phyloP scores from a whole-genome alignment of 2,888 invertebrate species.

The Mamestra brassicae region DNA sequence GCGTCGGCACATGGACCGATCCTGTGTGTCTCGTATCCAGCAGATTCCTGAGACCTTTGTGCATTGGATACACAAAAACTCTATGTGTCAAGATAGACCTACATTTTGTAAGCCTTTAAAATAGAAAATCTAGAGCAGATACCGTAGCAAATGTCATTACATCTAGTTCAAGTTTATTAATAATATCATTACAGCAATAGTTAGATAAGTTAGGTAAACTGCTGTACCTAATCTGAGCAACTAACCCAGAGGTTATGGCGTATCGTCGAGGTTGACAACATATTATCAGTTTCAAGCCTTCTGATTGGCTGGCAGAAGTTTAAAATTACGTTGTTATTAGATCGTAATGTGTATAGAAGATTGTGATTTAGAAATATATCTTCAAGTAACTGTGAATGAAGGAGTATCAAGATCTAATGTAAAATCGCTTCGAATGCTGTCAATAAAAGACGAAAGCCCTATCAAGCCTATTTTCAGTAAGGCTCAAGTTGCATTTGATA shows the following conservation, averaged over 20 bases:
- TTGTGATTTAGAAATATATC: neutral
- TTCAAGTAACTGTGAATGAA: neutral
- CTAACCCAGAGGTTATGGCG: constrained; percentile 45
- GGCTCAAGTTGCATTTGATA: too few relatives aligned
- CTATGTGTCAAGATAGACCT: neutral
- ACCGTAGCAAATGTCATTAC: neutral
- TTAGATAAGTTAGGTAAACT: constrained; percentile 24
- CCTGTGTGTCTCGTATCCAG: too few relatives aligned
- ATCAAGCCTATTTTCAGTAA: too few relatives aligned
- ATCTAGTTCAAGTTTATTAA: constrained; percentile 39
- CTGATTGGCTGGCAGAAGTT: constrained; percentile 34
- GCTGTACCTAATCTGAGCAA: constrained; percentile 30
- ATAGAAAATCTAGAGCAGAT: constrained; percentile 3
- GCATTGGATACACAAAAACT: too few relatives aligned
- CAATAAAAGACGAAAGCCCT: too few relatives aligned
- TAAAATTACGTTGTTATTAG: constrained; percentile 4
- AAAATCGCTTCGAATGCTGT: too few relatives aligned
- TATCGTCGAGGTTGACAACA: constrained; percentile 31
- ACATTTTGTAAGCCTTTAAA: neutral
- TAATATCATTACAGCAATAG: constrained; percentile 25
- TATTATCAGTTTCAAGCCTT: constrained; percentile 35
- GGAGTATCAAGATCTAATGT: neutral
- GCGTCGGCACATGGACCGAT: too few relatives aligned
- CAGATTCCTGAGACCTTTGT: too few relatives aligned
- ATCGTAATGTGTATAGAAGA: constrained; percentile 4